Conservation (phyloP, 2,888 invertebrate genomes). For the Apamea epomidion region DNA sequence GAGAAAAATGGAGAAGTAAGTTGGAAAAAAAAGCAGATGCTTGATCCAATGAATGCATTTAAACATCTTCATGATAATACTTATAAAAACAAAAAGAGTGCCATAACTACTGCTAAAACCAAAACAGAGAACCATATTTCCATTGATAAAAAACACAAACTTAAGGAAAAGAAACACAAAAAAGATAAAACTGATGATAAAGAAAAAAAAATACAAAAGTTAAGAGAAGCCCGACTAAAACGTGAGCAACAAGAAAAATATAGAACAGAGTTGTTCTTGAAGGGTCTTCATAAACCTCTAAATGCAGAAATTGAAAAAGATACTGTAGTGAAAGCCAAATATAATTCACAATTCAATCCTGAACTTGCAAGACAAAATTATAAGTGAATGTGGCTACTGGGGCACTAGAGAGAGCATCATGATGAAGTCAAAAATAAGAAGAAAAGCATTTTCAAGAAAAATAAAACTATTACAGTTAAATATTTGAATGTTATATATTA, state of each 20-base stretch:
- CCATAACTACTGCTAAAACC: conserved; percentile 16
- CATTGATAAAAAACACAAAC: conserved; percentile 53
- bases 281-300: conserved; percentile 89
- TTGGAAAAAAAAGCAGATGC: conserved; percentile 91
- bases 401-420: no score
- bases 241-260: conserved; percentile 95
- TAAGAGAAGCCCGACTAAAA: conserved; percentile 94
- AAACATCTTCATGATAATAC: conserved; percentile 82
- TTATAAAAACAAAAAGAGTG: conserved; percentile 66
- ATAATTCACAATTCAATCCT: conserved; percentile 99
- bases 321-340: conserved; percentile 92
- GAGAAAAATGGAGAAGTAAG: conserved; percentile 91
- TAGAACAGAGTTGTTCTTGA: conserved; percentile 93
- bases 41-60: conserved; percentile 94
- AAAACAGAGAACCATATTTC: conserved; percentile 2
- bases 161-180: conserved; percentile 67
- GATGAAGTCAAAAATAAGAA: background rate
- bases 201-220: conserved; percentile 89
- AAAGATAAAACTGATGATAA: conserved; percentile 75
- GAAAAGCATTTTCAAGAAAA: background rate
- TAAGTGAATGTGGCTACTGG: conserved; percentile 66
- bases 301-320: conserved; percentile 63
- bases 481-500: conserved; percentile 29
- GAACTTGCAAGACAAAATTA: conserved; percentile 96
- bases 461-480: conserved; percentile 6